Evolutionary conservation across 2,797 vertebrate species (phyloP), one percentile per base, ranked within the genome.

Genomic region (Eidolon dupreanum): DNA sequence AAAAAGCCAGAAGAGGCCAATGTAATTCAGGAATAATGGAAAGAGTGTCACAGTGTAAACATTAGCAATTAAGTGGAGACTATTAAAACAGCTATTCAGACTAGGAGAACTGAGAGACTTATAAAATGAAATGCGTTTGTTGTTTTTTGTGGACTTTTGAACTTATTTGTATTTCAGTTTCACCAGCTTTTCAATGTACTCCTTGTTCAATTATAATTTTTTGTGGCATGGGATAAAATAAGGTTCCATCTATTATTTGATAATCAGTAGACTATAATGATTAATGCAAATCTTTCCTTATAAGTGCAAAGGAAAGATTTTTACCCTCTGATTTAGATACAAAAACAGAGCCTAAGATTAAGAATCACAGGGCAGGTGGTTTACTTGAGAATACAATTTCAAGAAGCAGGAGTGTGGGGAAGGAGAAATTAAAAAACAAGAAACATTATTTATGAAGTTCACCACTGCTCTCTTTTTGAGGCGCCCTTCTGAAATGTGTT

Each of bases 1-100:
- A 96, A 98, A 97, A 88, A 75, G 61, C 46, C 73, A 79, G 31
- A 85, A 79, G 93, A 96, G 83, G 65, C 97, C 89, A 97, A 91
- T 90, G 66, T 22, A 38, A 4, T 53, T 97, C 17, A 57, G 74
- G 55, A 94, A 97, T 95, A 96, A 84, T 96, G 90, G 94, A 92
- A 91, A 68, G 83, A 79, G 49, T 63, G 41, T 70, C 31, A 36
- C 43, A 33, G 53, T 84, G 28, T 79, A 88, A 96, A 79, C 46
- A 93, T n/a, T 85, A 81, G 82, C 75, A 92, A 63, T 94, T 82
- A 83, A 86, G 11, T 59, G 26, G 49, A 93, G 93, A 90, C 83
- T 89, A 53, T 96, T 96, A 93, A 86, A 94, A 87, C n/a, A 92
- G 59, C 17, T 49, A 51, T 71, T 68, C 87, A 92, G 49, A 33